Conservation (phyloP, 2,888 invertebrate genomes). For the Exocentrus adspersus region DNA sequence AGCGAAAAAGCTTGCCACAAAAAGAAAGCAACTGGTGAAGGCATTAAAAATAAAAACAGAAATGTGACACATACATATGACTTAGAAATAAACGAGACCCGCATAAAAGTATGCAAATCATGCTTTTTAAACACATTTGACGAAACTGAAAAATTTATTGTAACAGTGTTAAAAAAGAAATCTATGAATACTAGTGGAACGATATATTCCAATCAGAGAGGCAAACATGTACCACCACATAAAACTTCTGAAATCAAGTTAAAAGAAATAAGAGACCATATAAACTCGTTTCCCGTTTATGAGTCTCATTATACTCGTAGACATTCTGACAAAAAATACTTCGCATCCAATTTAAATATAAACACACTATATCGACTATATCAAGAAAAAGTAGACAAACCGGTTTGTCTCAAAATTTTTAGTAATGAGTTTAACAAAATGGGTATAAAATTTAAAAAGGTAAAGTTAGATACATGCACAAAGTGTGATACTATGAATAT, state of each 20-base stretch:
- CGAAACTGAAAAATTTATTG: background rate
- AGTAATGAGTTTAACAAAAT: background rate
- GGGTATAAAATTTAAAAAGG: background rate
- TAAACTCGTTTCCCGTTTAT: background rate
- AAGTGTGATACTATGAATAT: conserved; percentile 4
- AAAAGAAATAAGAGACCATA: background rate
- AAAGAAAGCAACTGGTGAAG: background rate
- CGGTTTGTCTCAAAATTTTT: background rate
- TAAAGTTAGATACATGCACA: background rate
- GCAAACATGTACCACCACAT: background rate
- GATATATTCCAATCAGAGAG: background rate
- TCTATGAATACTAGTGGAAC: background rate
- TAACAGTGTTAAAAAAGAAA: background rate
- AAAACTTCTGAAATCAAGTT: background rate
- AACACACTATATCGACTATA: background rate
- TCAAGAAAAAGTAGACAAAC: background rate
- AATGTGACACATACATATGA: background rate
- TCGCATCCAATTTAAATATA: background rate
- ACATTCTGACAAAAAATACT: background rate
- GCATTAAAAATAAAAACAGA: background rate
- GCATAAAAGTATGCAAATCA: background rate
- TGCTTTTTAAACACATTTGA: background rate
- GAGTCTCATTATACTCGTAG: background rate
- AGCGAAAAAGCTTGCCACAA: background rate
- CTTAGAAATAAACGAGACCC: background rate